phyloP scores from a whole-genome alignment of 2,113 vertebrate species.

The Guaruba guarouba region DNA sequence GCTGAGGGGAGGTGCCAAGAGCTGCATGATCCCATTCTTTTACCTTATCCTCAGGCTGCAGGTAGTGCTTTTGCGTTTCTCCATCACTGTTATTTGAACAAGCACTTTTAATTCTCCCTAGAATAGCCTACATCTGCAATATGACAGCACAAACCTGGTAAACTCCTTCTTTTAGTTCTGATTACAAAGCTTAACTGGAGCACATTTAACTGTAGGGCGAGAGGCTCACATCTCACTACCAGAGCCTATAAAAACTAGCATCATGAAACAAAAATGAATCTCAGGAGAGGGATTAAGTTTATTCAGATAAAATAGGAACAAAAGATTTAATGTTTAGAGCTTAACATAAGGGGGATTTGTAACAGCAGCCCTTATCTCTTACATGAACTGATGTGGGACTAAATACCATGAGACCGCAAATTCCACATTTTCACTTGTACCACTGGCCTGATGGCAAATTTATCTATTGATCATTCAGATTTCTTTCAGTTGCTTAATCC shows the following conservation, averaged over 20 bases:
- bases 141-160: neutral
- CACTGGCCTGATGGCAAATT: neutral
- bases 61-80: neutral
- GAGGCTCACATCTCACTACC: neutral
- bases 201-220: neutral
- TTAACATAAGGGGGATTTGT: neutral
- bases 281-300: neutral
- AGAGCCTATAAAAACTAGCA: neutral
- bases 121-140: neutral
- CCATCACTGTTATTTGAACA: fast-evolving
- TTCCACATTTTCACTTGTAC: neutral
- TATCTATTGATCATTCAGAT: neutral
- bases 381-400: neutral
- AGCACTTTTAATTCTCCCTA: neutral
- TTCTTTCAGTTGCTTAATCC: neutral
- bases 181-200: neutral
- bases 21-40: neutral
- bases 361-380: neutral
- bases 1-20: neutral
- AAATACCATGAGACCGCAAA: neutral
- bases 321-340: neutral
- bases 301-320: neutral
- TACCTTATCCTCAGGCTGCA: neutral
- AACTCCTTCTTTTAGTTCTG: neutral
- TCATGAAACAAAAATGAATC: fast-evolving